Base-by-base conservation (phyloP, 2,797 vertebrate species). In the Lophura swinhoii region DNA sequence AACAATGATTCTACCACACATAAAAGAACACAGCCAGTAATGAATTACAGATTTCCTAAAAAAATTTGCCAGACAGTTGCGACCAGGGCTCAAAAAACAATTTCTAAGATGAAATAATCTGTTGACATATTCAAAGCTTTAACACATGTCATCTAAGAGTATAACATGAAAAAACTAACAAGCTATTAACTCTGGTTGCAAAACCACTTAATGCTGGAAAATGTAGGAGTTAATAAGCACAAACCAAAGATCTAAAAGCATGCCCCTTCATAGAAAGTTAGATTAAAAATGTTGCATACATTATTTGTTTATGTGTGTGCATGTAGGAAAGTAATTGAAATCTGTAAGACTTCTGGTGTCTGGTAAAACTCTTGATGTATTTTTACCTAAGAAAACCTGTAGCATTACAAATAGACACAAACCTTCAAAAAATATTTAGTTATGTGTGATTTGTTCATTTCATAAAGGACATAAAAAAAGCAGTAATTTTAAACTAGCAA, bases 381-480 rank as follows among this genome's bases (percentile, higher is more conserved):
- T 84, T 67, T 22, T 62, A 41, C 21, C 51, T 16, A n/a, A 78
- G 17, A 73, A 79, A 77, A 60, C 23, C 23, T 59, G 20, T 5
- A 59, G n/a, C 23, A 79, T 49, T 51, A 10, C 58, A 58, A 80
- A 49, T 15, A 51, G 1, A 29, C 18, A 23, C 12, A 84, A 76
- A 78, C 10, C n/a, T 44, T 18, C 11, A 84, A 46, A 35, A 82
- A 53, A 7, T 0, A 1, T 64, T 66, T 35, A 67, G 24, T 37
- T 33, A 58, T 33, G 17, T 18, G 8, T 43, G 8, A 1, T 2
- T 18, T 37, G 1, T 2, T 17, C n/a, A 29, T 88, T 63, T 29
- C 14, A 10, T 0, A 0, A 28, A 24, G 23, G 22, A 35, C 79
- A 72, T 60, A 53, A 11, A 11, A 22, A 44, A 76, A 64, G 37